Percentiles rank a stretch among this genome's conserved stretches.
phyloP scores from a whole-genome alignment of 1,140 invertebrate species.

The Homarus americanus region DNA sequence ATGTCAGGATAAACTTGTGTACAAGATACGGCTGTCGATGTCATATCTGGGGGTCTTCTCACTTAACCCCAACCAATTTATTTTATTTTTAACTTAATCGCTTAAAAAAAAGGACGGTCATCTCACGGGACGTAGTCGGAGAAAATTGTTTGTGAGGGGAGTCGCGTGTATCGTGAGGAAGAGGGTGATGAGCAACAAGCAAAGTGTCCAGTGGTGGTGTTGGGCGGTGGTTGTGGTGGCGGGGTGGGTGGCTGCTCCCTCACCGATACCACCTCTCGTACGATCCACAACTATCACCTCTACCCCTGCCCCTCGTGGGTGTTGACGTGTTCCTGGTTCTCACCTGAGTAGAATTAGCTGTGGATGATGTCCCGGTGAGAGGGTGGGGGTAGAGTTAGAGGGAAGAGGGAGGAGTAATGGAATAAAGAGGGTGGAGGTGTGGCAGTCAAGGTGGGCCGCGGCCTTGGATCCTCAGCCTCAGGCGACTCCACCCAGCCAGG shows the following conservation, averaged over 20 bases:
- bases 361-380: not conserved
- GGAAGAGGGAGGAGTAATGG: not conserved
- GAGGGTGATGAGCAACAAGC: constrained; percentile 32
- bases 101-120: too few relatives aligned
- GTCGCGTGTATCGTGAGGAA: not conserved
- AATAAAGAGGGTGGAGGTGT: constrained; percentile 29
- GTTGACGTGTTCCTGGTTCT: not conserved
- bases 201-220: constrained; percentile 43
- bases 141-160: too few relatives aligned
- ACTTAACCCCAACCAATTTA: too few relatives aligned
- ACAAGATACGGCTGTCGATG: too few relatives aligned
- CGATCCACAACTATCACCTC: not conserved
- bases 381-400: not conserved
- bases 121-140: too few relatives aligned
- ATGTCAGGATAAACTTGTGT: too few relatives aligned
- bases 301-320: not conserved
- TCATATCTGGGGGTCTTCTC: too few relatives aligned
- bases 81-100: too few relatives aligned
- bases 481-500: constrained; percentile 57
- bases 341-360: not conserved
- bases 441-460: constrained; percentile 45
- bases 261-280: constrained; percentile 29
- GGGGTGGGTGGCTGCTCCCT: constrained; percentile 4
- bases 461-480: constrained; percentile 59
- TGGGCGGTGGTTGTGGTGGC: constrained; percentile 23